Evolutionary conservation across 2,888 invertebrate species (phyloP).

Genomic region (Orthonevra nobilis): DNA sequence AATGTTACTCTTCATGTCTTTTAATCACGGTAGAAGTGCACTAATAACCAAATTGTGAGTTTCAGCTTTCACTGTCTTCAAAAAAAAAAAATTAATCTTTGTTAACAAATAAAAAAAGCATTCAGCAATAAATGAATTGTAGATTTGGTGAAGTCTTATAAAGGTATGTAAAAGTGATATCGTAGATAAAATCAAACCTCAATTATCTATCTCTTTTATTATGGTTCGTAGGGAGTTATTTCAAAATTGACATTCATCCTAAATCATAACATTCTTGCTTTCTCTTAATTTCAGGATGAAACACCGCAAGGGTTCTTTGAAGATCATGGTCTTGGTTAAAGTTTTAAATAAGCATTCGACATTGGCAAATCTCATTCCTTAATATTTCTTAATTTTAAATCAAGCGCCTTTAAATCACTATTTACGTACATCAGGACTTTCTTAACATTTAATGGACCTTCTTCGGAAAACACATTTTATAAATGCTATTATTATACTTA

Average conservation of each 20-base stretch:
- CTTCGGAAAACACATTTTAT: background rate
- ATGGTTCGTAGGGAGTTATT: conserved; percentile 33
- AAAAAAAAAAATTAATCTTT: too few species aligned
- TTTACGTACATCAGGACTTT: too few species aligned
- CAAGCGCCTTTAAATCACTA: conserved; percentile 34
- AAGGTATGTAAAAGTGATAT: conserved; percentile 70
- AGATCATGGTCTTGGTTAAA: conserved; percentile 97
- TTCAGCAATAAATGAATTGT: conserved; percentile 39
- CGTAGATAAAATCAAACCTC: background rate
- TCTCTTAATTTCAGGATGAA: conserved; percentile 94
- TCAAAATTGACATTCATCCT: conserved; percentile 5
- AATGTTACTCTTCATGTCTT: conserved; percentile 36
- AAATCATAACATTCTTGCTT: conserved; percentile 43
- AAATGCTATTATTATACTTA: conserved; percentile 15
- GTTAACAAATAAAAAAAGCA: conserved; percentile 17
- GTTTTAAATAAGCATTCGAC: background rate
- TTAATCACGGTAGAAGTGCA: conserved; percentile 63
- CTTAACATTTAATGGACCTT: background rate
- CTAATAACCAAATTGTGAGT: conserved; percentile 61
- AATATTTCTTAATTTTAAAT: background rate
- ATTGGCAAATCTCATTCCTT: conserved; percentile 36
- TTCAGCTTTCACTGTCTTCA: conserved; percentile 56
- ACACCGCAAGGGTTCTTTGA: conserved; percentile 99
- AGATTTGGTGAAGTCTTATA: conserved; percentile 63
- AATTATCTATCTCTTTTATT: conserved; percentile 37